These are phyloP conservation scores for Geotrupes spiniger DNA, from an alignment of 2,888 invertebrate genomes.

Conservation along the genomic window DNA sequence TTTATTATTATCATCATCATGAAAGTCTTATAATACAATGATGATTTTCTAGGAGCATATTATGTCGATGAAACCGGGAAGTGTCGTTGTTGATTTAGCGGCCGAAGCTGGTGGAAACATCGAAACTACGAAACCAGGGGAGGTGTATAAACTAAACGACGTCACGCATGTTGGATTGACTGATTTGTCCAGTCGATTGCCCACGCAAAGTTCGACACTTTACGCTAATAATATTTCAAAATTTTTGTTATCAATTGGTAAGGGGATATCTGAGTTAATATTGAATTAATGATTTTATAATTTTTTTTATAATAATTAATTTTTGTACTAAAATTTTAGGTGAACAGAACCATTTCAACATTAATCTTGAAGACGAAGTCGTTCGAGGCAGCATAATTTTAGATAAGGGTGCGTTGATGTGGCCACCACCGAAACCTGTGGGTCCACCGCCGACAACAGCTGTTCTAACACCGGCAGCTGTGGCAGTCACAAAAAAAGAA, in stretches of 20 bases:
- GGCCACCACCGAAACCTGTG: constrained; percentile 74
- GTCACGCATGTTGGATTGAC: constrained; percentile 84
- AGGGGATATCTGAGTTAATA: too few species aligned
- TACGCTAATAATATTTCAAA: constrained; percentile 92
- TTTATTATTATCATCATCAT: not conserved
- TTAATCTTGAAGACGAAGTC: constrained; percentile 83
- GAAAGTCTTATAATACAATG: too few species aligned
- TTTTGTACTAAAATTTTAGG: constrained; percentile 43
- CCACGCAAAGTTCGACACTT: constrained; percentile 81
- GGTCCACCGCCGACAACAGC: constrained; percentile 52
- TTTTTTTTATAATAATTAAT: too few species aligned
- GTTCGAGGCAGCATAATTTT: constrained; percentile 79
- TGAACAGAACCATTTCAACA: constrained; percentile 72
- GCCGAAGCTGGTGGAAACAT: constrained; percentile 87
- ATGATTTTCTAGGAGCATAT: constrained; percentile 63
- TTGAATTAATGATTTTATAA: too few species aligned
- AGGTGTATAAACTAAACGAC: constrained; percentile 71
- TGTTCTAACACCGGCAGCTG: constrained; percentile 46
- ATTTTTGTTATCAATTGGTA: constrained; percentile 76
- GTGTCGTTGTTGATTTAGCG: constrained; percentile 85
- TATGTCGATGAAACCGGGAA: constrained; percentile 80
- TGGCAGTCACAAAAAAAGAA: constrained; percentile 32
- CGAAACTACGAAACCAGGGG: constrained; percentile 76
- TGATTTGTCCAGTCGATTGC: constrained; percentile 79
- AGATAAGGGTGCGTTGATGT: constrained; percentile 69